A percentile compares a stretch with the other conserved stretches of the same genome.
phyloP scores from a whole-genome alignment of 2,113 vertebrate genomes.

The Egretta garzetta region DNA sequence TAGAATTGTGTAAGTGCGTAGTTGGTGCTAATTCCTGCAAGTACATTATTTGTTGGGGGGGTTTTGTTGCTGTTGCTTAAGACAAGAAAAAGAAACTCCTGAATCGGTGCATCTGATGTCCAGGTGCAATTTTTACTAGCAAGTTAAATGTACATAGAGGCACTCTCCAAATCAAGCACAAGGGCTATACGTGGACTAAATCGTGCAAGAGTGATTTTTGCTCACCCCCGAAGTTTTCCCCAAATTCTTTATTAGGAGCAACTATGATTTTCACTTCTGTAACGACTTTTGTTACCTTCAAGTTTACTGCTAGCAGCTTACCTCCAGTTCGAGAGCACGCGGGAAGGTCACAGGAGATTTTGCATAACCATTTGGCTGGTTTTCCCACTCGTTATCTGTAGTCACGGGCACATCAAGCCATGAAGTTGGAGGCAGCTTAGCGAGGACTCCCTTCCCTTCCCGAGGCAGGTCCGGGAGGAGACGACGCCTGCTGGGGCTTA shows the following conservation, averaged over 20 bases:
- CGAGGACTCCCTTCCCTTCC: too few relatives aligned
- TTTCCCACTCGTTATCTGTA: fast-evolving
- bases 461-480: background rate
- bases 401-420: fast-evolving
- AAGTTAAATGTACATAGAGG: too few relatives aligned
- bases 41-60: background rate
- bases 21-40: background rate
- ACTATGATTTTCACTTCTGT: background rate
- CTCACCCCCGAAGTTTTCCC: background rate
- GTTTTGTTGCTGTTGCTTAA: background rate
- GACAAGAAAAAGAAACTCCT: background rate
- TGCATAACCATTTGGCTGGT: fast-evolving
- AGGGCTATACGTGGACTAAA: fast-evolving
- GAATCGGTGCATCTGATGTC: too few relatives aligned
- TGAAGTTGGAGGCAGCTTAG: fast-evolving
- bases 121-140: background rate
- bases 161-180: background rate
- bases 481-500: background rate
- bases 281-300: background rate
- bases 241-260: background rate
- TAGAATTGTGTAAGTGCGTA: background rate
- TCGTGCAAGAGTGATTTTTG: background rate
- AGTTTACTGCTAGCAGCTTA: background rate
- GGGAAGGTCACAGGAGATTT: too few relatives aligned
- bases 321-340: fast-evolving